Conservation (phyloP, 2,888 invertebrate species). For the Callyntrura guangdongensis region DNA sequence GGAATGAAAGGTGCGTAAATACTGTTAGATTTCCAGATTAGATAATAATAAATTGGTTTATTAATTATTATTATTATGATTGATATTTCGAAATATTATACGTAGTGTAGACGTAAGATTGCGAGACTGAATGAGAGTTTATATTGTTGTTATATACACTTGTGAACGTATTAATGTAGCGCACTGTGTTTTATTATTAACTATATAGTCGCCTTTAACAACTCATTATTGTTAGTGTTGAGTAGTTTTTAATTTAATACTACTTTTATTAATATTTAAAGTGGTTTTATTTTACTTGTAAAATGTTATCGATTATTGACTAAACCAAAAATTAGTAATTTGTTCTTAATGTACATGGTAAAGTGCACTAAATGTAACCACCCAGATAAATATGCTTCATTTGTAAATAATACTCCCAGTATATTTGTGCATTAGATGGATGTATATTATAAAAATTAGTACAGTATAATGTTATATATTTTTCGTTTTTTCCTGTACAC, state of each 20-base stretch:
- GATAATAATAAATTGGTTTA: background rate
- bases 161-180: background rate
- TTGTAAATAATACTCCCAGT: background rate
- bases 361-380: constrained; percentile 3
- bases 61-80: constrained; percentile 1
- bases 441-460: too few species aligned
- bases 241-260: background rate
- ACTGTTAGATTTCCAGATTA: constrained; percentile 1
- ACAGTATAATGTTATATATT: too few species aligned
- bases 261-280: too few species aligned
- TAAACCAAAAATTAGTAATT: too few species aligned
- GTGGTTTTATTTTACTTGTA: too few species aligned
- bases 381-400: background rate
- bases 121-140: constrained; percentile 67
- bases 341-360: background rate
- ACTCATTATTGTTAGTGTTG: background rate
- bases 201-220: background rate
- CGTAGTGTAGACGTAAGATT: constrained; percentile 57
- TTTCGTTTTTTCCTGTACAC: background rate
- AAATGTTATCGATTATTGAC: too few species aligned
- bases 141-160: background rate
- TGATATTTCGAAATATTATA: constrained; percentile 31
- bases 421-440: background rate
- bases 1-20: constrained; percentile 66
- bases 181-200: background rate